Conservation (phyloP, 2,113 vertebrate species). For the Phyllostomus hastatus region DNA sequence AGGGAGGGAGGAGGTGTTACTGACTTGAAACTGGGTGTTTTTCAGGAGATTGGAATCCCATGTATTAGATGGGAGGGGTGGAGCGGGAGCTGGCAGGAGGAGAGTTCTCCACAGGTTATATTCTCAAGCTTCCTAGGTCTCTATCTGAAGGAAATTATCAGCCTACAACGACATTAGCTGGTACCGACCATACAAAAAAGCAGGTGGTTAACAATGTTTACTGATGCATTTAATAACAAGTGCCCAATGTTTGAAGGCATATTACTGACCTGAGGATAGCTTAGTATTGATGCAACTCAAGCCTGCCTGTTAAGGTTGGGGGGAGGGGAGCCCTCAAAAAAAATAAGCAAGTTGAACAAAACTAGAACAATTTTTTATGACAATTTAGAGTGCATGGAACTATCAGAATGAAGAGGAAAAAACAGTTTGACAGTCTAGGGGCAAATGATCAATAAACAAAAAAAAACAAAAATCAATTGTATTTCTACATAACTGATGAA, state of each 20-base stretch:
- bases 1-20: background rate
- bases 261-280: constrained; percentile 26
- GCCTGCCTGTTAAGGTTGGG: background rate
- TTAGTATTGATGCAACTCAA: background rate
- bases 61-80: background rate
- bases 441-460: background rate
- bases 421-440: background rate
- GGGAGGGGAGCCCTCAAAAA: background rate
- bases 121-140: background rate
- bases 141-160: background rate
- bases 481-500: background rate
- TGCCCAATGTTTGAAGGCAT: background rate
- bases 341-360: background rate
- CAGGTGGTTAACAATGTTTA: background rate
- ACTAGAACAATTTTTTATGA: background rate
- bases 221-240: background rate
- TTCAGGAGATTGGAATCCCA: background rate
- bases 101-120: background rate
- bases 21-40: background rate
- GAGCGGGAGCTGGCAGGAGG: background rate
- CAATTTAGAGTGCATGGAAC: background rate
- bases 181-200: background rate
- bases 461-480: background rate
- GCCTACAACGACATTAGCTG: background rate
- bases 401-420: constrained; percentile 11